These are phyloP conservation scores for Patiria miniata DNA, from an alignment of 35 echinoderm and acorn worm species.

Conservation along the genomic window DNA sequence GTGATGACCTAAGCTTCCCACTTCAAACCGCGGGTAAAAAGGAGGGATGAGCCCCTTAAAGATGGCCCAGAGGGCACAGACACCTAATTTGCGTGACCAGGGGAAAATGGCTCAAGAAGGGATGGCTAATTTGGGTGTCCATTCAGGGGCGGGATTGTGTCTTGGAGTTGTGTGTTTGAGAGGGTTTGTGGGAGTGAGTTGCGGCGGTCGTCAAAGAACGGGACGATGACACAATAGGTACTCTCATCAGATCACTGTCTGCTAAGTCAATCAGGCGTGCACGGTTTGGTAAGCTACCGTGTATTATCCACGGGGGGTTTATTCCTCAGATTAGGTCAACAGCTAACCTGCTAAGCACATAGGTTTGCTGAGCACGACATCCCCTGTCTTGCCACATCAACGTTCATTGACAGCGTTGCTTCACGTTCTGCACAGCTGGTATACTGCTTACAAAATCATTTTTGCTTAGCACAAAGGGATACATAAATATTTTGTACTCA, in stretches of 20 bases:
- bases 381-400: too few relatives aligned
- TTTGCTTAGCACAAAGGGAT: too few relatives aligned
- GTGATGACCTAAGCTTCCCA: not conserved
- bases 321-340: too few relatives aligned
- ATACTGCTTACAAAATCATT: too few relatives aligned
- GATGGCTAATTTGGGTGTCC: not conserved
- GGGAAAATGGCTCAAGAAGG: not conserved
- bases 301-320: too few relatives aligned
- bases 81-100: slow-evolving; percentile 6
- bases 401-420: too few relatives aligned
- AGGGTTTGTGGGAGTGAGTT: not conserved
- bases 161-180: not conserved
- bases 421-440: too few relatives aligned
- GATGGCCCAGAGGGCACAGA: not conserved
- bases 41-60: not conserved
- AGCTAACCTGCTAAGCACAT: too few relatives aligned
- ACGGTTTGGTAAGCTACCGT: too few relatives aligned
- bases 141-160: not conserved
- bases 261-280: not conserved
- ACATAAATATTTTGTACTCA: too few relatives aligned
- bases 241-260: slow-evolving; percentile 11
- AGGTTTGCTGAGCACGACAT: too few relatives aligned
- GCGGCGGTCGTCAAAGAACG: not conserved
- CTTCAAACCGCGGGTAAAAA: not conserved
- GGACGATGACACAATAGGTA: not conserved